Base-by-base conservation (phyloP, 1,140 invertebrate species). In the Drosophila punjabiensis region DNA sequence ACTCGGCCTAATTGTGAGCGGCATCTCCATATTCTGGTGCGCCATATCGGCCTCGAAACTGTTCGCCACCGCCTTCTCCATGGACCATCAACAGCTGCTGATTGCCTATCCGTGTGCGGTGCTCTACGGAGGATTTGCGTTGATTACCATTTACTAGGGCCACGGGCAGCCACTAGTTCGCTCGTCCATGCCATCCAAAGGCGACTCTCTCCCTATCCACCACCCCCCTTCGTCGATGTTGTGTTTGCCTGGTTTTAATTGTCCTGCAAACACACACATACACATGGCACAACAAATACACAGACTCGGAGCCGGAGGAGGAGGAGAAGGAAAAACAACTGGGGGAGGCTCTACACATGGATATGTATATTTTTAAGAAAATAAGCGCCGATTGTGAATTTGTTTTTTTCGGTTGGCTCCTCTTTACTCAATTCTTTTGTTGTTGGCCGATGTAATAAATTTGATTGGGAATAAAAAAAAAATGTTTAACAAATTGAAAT, bases 71-170 rank as follows among this genome's bases (percentile, higher is more conserved):
- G 94, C 93, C 62, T 96, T 97, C 53, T 94, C 97, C 55, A 94
- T 95, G 68, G 96, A 98, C 95, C 95, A 96, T 82, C 97, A 98
- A 93, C 96, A 97, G 93, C 94, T 96, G n/a, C 94, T 97, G 30
- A 96, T 98, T 61, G 96, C 96, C 28, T 98, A 98, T 94, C 97
- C 97, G 11, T 98, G 97, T 94, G 95, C 96, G 52, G 94, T 98
- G 43, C 94, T 98, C 47, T 98, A 98, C 93, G 96, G 96, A 52
- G 96, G 98, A 37, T 98, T 98, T 94, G 97, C 97, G 58, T 94
- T 98, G 53, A 94, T 98, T 69, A 96, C 97, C 64, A 95, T 98
- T 83, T 98, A 90, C 86, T 90, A 88, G 85, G 81, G 56, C 64
- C 63, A 76, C 64, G 65, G 63, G 50, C 74, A 61, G 76, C 84